A percentile compares a stretch with the other conserved stretches of the same genome.
Evolutionary conservation across 1,140 invertebrate species (phyloP).

Genomic region (Anastatus disparis): DNA sequence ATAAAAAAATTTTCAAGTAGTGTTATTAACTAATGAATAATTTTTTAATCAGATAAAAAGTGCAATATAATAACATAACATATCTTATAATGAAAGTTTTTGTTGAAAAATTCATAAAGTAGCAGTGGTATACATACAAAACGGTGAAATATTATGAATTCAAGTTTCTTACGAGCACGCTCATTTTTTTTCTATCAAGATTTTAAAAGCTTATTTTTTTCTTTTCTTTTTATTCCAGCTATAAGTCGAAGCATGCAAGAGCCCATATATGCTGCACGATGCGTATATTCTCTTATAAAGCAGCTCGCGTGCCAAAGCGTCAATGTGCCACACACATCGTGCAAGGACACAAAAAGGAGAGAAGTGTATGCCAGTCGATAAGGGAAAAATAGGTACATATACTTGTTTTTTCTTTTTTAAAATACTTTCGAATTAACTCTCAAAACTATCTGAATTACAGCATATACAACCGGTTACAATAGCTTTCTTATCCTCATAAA

Average conservation of each 20-base stretch:
- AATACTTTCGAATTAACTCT: too few relatives aligned
- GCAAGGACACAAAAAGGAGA: conserved; percentile 52
- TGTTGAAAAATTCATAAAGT: too few relatives aligned
- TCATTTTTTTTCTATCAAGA: conserved; percentile 24
- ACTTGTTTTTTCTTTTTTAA: too few relatives aligned
- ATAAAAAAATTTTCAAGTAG: too few relatives aligned
- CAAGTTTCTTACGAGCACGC: neutral
- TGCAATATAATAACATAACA: neutral
- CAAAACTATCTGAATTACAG: too few relatives aligned
- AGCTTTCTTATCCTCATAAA: too few relatives aligned
- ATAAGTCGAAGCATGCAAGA: conserved; percentile 52
- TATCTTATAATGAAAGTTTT: neutral
- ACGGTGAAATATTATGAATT: too few relatives aligned
- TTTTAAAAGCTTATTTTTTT: too few relatives aligned
- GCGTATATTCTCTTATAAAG: conserved; percentile 36
- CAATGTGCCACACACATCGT: too few relatives aligned
- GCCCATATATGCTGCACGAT: conserved; percentile 38
- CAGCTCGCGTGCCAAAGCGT: conserved; percentile 58
- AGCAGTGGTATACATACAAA: too few relatives aligned
- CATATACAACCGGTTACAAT: too few relatives aligned
- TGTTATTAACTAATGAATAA: neutral
- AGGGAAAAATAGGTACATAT: too few relatives aligned
- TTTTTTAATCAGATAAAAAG: neutral
- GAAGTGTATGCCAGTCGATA: conserved; percentile 53
- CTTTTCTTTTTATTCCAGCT: neutral